These are phyloP conservation scores for Plectus sambesii DNA, from an alignment of 1,140 invertebrate species.

Conservation along the genomic window DNA sequence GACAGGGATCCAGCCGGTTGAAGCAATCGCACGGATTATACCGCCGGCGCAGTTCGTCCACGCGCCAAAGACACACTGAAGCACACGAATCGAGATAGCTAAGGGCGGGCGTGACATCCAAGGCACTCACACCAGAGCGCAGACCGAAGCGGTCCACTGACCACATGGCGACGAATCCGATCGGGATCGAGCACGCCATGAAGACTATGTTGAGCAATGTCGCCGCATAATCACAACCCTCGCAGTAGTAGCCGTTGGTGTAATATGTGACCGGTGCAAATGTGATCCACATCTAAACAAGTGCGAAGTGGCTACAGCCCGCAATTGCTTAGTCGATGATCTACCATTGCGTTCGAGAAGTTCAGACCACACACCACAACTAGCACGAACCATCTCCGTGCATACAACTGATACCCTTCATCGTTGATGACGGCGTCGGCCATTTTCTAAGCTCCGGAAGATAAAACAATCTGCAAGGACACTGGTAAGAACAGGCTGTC, in stretches of 20 bases:
- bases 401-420: conserved; percentile 41
- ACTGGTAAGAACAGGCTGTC: no score
- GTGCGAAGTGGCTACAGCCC: conserved; percentile 6
- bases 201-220: conserved; percentile 50
- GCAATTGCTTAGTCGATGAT: no score
- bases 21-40: conserved; percentile 43
- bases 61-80: conserved; percentile 48
- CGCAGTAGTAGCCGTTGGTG: conserved; percentile 47
- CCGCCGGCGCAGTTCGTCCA: conserved; percentile 50
- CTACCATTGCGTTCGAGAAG: conserved; percentile 50
- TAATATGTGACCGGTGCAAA: conserved; percentile 50
- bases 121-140: conserved; percentile 46
- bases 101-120: not conserved
- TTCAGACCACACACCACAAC: conserved; percentile 47
- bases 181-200: conserved; percentile 48
- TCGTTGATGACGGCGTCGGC: no score
- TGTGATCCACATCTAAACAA: conserved; percentile 50
- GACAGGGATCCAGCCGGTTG: conserved; percentile 36
- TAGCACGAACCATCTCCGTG: conserved; percentile 48
- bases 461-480: no score
- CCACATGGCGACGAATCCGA: conserved; percentile 50
- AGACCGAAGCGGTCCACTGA: conserved; percentile 49
- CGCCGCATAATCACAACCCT: conserved; percentile 39
- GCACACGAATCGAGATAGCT: conserved; percentile 9
- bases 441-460: no score